Percentiles rank a stretch among this genome's conserved stretches.
Conservation (phyloP, 2,797 vertebrate genomes). For the Denticeps clupeoides region DNA sequence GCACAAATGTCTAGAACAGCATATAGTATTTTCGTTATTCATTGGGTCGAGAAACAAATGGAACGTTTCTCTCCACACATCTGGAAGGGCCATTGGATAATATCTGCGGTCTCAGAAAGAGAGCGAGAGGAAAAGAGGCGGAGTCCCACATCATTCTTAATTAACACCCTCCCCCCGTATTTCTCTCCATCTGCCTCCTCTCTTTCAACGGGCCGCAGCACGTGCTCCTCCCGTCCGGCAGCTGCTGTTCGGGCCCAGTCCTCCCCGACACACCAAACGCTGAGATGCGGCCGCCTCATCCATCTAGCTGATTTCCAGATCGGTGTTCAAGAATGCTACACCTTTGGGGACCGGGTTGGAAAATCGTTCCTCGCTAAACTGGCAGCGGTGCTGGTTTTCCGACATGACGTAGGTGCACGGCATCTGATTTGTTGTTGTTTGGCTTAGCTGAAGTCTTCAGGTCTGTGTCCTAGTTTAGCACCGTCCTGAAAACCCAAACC, state of each 20-base stretch:
- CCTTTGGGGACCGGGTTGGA: no score
- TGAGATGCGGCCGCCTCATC: no score
- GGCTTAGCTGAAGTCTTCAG: no score
- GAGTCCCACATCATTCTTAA: neutral
- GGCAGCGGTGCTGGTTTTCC: no score
- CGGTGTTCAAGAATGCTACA: no score
- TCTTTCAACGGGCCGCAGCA: neutral
- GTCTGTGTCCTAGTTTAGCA: no score
- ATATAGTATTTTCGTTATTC: conserved; percentile 6
- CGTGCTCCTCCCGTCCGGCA: neutral
- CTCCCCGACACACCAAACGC: no score
- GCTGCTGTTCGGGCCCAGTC: neutral
- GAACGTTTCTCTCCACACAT: conserved; percentile 24
- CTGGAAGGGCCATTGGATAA: conserved; percentile 31
- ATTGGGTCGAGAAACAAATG: conserved; percentile 20
- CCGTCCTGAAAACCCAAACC: no score
- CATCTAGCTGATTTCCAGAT: no score
- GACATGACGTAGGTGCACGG: no score
- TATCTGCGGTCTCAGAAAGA: conserved; percentile 7
- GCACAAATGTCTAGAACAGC: neutral
- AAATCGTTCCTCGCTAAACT: no score
- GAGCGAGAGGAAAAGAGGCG: neutral
- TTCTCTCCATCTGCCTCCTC: neutral
- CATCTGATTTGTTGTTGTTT: no score
- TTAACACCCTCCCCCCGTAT: neutral